Conservation (phyloP, 2,888 invertebrate species). For the Sinohyriopsis cumingii region DNA sequence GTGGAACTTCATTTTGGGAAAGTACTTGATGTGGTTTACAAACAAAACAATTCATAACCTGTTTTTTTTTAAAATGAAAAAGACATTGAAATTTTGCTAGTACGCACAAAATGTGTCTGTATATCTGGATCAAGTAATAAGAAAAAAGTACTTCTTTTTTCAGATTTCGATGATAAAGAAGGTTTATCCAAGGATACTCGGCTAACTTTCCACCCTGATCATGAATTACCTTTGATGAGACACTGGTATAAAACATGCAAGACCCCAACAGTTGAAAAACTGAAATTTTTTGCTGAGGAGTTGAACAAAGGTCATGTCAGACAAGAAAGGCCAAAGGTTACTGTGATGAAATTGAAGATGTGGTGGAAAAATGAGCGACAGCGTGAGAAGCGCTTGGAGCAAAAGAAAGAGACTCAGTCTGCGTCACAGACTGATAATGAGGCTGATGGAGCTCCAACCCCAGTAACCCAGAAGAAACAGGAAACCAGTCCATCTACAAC, state of each 20-base stretch:
- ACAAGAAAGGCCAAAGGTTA: slow-evolving; percentile 63
- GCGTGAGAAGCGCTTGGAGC: slow-evolving; percentile 35
- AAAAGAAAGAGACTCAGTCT: no score
- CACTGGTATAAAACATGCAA: slow-evolving; percentile 64
- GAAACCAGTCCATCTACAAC: no score
- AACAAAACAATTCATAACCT: no score
- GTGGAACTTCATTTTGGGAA: no score
- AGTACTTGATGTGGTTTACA: no score
- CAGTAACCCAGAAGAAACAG: no score
- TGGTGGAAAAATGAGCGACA: slow-evolving; percentile 72
- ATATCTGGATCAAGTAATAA: neutral
- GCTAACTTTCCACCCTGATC: slow-evolving; percentile 67
- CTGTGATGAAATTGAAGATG: slow-evolving; percentile 60
- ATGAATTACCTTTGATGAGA: slow-evolving; percentile 68
- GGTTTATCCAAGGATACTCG: slow-evolving; percentile 32
- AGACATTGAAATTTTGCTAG: no score
- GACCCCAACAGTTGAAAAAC: slow-evolving; percentile 60
- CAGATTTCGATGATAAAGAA: slow-evolving; percentile 18
- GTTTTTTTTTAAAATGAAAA: no score
- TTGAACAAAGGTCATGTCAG: slow-evolving; percentile 67
- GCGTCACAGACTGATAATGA: no score
- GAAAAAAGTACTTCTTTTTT: neutral
- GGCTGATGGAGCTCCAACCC: no score
- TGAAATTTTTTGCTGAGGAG: slow-evolving; percentile 61
- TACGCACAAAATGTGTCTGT: no score